These are phyloP conservation scores for Poeciliopsis turrubarensis DNA, from an alignment of 2,113 vertebrate species.

Conservation along the genomic window DNA sequence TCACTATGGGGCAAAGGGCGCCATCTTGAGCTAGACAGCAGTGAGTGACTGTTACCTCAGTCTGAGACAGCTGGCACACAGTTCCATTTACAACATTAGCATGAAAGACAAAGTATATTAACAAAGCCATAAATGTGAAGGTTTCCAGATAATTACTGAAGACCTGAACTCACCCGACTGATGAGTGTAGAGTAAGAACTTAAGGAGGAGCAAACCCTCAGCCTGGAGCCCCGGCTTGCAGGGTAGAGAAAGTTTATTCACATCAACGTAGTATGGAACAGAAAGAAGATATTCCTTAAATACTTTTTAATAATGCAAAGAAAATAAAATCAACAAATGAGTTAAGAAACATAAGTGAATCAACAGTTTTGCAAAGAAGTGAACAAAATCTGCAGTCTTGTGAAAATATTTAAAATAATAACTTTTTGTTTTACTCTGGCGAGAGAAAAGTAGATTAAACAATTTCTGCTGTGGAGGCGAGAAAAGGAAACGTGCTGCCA, in stretches of 20 bases:
- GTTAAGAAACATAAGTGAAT: background rate
- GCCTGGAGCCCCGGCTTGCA: background rate
- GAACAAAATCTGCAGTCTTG: background rate
- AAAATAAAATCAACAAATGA: background rate
- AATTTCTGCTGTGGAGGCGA: too few species aligned
- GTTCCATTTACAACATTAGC: background rate
- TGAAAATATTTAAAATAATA: background rate
- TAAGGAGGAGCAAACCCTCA: background rate
- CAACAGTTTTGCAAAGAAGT: background rate
- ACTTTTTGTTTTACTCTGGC: background rate
- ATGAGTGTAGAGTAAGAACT: too few species aligned
- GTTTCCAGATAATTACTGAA: too few species aligned
- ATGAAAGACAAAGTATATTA: background rate
- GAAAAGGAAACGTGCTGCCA: too few species aligned
- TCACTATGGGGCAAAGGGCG: background rate
- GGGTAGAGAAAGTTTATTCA: background rate
- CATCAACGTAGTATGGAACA: background rate
- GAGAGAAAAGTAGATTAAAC: too few species aligned
- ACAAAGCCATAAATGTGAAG: background rate
- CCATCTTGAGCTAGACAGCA: background rate
- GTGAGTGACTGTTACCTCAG: background rate
- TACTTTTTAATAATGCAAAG: background rate
- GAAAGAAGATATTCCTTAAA: background rate
- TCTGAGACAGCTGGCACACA: background rate
- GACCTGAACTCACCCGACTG: too few species aligned